Evolutionary conservation across 2,797 vertebrate genomes (phyloP).

Genomic region (Hyperoplus immaculatus): DNA sequence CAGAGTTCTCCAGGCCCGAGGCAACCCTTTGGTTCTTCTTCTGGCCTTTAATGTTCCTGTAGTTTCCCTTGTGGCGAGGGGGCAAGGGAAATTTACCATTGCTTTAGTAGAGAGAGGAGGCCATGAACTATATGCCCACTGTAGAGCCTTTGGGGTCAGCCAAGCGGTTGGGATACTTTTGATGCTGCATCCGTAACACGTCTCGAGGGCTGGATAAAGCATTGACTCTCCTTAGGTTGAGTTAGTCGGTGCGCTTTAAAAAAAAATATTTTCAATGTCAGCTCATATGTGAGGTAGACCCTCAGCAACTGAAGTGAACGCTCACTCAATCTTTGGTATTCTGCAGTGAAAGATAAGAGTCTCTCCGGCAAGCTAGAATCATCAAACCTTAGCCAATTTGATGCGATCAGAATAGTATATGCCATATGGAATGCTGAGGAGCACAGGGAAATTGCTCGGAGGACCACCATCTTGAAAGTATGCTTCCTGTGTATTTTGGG

Average conservation of each 20-base stretch:
- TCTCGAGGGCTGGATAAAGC: neutral
- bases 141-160: constrained; percentile 4
- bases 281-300: neutral
- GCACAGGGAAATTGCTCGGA: no score
- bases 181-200: constrained; percentile 12
- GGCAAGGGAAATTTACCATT: neutral
- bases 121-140: neutral
- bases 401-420: no score
- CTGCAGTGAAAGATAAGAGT: neutral
- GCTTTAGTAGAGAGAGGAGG: constrained; percentile 14
- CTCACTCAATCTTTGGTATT: neutral
- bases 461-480: no score
- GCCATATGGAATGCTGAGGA: no score
- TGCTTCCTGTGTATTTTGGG: no score
- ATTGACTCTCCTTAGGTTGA: constrained; percentile 2
- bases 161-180: neutral
- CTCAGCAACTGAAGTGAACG: neutral
- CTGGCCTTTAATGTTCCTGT: constrained; percentile 5
- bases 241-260: neutral
- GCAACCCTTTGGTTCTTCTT: constrained; percentile 15
- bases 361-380: no score
- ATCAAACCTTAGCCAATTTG: no score
- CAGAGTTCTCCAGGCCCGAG: constrained; percentile 1
- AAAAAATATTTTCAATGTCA: neutral
- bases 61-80: constrained; percentile 14